These are phyloP conservation scores for Shargacucullia verbasci DNA, from an alignment of 2,888 invertebrate species.

Conservation along the genomic window DNA sequence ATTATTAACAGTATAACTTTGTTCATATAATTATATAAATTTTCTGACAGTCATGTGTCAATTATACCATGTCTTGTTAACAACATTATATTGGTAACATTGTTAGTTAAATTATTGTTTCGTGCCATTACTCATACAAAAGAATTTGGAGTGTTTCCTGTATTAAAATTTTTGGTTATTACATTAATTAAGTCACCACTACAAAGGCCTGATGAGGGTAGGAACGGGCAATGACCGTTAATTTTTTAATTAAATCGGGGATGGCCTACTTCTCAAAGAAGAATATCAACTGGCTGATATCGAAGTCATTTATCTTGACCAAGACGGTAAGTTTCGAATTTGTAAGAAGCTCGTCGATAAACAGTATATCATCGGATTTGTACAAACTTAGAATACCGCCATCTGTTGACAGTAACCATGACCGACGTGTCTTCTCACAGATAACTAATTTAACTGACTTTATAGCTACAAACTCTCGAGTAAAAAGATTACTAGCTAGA, in stretches of 20 bases:
- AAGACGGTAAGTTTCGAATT: too few relatives aligned
- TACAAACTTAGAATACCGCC: conserved; percentile 16
- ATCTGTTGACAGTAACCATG: conserved; percentile 30
- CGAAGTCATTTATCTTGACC: too few relatives aligned
- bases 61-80: conserved; percentile 19
- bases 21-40: conserved; percentile 32
- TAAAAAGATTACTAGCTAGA: conserved; percentile 43
- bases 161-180: conserved; percentile 33
- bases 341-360: too few relatives aligned
- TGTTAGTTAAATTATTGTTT: conserved; percentile 30
- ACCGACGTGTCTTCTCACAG: conserved; percentile 2
- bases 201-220: too few relatives aligned
- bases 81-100: conserved; percentile 18
- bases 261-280: too few relatives aligned
- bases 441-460: conserved; percentile 20
- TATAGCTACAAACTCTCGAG: conserved; percentile 28
- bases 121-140: conserved; percentile 22
- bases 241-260: conserved; percentile 3
- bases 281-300: too few relatives aligned
- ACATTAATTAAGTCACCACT: conserved; percentile 22
- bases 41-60: conserved; percentile 28
- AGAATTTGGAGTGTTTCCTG: conserved; percentile 33
- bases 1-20: conserved; percentile 16
- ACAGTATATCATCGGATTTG: too few relatives aligned
- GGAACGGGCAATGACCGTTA: conserved; percentile 18